A percentile compares a stretch with the other conserved stretches of the same genome.
Conservation (phyloP, 2,888 invertebrate genomes). For the Phengaris alcon region DNA sequence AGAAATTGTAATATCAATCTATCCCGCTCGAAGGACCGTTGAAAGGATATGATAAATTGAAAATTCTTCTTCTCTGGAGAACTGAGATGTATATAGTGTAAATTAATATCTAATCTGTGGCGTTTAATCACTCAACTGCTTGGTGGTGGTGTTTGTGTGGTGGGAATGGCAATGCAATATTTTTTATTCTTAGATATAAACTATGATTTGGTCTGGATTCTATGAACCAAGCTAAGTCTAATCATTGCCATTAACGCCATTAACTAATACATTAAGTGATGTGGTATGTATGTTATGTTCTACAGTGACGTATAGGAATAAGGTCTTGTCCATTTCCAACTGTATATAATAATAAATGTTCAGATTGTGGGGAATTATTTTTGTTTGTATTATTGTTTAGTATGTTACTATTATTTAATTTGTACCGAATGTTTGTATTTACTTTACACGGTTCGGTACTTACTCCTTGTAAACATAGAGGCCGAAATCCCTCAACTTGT, state of each 20-base stretch:
- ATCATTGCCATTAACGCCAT: neutral
- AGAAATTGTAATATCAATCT: neutral
- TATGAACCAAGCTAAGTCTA: too few species aligned
- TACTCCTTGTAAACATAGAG: conserved; percentile 52
- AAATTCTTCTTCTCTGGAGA: neutral
- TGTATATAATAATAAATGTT: neutral
- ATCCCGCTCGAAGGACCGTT: neutral
- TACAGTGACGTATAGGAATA: neutral
- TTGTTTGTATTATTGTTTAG: conserved; percentile 35
- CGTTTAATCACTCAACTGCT: conserved; percentile 49
- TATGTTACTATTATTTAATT: conserved; percentile 33
- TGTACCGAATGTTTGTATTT: neutral
- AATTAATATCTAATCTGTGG: conserved; percentile 41
- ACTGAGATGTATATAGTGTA: conserved; percentile 27
- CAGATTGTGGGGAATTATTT: neutral
- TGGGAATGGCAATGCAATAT: neutral
- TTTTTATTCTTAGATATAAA: neutral
- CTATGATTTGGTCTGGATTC: neutral
- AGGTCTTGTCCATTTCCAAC: neutral
- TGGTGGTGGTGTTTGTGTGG: conserved; percentile 44
- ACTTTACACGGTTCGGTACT: conserved; percentile 50
- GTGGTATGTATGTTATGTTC: neutral
- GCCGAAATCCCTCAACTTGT: conserved; percentile 75
- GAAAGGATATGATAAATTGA: neutral
- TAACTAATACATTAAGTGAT: neutral